Evolutionary conservation across 2,888 invertebrate genomes (phyloP).

Genomic region (Chaetogeoica ovagalla): DNA sequence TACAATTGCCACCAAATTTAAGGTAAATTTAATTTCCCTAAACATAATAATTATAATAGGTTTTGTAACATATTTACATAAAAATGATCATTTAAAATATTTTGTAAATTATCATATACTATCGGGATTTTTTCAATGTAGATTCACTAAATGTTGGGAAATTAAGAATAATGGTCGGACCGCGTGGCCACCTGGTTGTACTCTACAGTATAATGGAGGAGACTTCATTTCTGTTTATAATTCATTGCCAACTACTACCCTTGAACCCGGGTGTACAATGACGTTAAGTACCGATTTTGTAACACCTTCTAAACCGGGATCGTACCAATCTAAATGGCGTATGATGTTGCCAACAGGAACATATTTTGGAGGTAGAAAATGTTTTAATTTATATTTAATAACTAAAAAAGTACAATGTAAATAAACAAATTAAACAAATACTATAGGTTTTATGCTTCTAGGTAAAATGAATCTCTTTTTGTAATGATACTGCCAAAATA

Average conservation of each 20-base stretch:
- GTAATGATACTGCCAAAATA: no score
- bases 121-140: conserved; percentile 57
- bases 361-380: conserved; percentile 82
- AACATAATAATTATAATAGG: neutral
- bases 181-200: conserved; percentile 84
- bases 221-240: conserved; percentile 64
- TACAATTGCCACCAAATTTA: conserved; percentile 72
- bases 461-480: no score
- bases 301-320: conserved; percentile 75
- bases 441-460: no score
- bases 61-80: neutral
- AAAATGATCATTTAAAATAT: neutral
- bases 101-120: neutral
- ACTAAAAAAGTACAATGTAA: no score
- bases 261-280: conserved; percentile 76
- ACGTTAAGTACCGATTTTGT: conserved; percentile 78
- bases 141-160: conserved; percentile 86
- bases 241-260: conserved; percentile 67
- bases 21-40: conserved; percentile 59
- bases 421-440: no score
- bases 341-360: conserved; percentile 83
- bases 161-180: conserved; percentile 85
- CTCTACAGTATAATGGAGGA: conserved; percentile 75
- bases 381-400: neutral
- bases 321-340: conserved; percentile 86